phyloP scores from a whole-genome alignment of 2,888 invertebrate species.

The Drosophila neutralis region DNA sequence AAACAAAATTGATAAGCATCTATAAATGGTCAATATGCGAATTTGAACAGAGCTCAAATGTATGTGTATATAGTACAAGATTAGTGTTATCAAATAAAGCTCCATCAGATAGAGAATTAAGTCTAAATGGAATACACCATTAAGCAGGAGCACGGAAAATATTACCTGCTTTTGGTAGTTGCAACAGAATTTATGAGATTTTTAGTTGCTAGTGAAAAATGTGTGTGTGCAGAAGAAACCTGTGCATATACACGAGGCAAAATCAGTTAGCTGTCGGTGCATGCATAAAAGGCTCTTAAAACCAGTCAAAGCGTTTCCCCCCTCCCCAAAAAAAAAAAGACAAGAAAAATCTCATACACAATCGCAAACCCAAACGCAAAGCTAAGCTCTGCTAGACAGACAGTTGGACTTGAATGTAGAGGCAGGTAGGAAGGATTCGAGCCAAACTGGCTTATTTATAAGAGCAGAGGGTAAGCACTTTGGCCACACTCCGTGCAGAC shows the following conservation, averaged over 20 bases:
- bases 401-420: conserved; percentile 31
- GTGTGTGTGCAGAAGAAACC: background rate
- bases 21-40: background rate
- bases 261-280: conserved; percentile 63
- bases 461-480: conserved; percentile 66
- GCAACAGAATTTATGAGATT: conserved; percentile 46
- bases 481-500: conserved; percentile 52
- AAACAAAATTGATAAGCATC: background rate
- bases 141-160: conserved; percentile 18
- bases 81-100: background rate
- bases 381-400: conserved; percentile 36
- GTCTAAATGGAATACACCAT: conserved; percentile 15
- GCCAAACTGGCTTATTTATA: conserved; percentile 74
- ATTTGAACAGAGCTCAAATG: background rate
- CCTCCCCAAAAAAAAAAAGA: conserved; percentile 18
- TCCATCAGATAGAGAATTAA: conserved; percentile 10
- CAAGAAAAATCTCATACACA: background rate
- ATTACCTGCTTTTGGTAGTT: conserved; percentile 10
- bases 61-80: too few relatives aligned
- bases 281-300: conserved; percentile 59
- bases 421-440: conserved; percentile 36
- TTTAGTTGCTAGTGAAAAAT: conserved; percentile 44
- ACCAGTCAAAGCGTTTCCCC: conserved; percentile 49
- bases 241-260: conserved; percentile 23
- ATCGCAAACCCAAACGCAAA: conserved; percentile 14